Evolutionary conservation across 2,113 vertebrate genomes (phyloP).

Genomic region (Dromiciops gliroides): DNA sequence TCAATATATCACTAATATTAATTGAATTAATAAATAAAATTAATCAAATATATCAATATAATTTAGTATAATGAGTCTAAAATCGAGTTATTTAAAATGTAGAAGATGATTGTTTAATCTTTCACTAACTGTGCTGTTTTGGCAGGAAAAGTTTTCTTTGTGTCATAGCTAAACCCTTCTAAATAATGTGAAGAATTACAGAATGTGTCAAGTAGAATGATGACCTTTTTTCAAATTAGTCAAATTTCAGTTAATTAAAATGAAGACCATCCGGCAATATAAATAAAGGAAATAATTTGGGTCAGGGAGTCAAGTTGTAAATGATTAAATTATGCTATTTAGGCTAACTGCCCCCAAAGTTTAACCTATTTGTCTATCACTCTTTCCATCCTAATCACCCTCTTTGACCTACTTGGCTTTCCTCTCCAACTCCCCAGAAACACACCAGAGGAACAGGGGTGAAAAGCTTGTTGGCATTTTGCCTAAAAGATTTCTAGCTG

Average conservation of each 20-base stretch:
- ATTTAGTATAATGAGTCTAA: conserved; percentile 17
- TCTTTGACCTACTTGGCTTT: too few relatives aligned
- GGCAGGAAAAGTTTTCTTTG: not conserved
- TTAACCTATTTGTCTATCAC: not conserved
- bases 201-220: not conserved
- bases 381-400: not conserved
- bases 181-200: not conserved
- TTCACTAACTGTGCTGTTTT: not conserved
- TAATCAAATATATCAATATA: too few relatives aligned
- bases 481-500: not conserved
- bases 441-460: not conserved
- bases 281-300: not conserved
- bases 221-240: not conserved
- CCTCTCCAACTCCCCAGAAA: not conserved
- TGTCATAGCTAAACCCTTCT: not conserved
- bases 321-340: not conserved
- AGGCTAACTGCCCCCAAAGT: not conserved
- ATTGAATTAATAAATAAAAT: too few relatives aligned
- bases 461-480: not conserved
- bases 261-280: not conserved
- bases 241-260: not conserved
- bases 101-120: conserved; percentile 1
- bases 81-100: conserved; percentile 53
- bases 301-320: not conserved
- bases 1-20: too few relatives aligned